phyloP scores from a whole-genome alignment of 2,113 vertebrate genomes.

The Pangasianodon gigas region DNA sequence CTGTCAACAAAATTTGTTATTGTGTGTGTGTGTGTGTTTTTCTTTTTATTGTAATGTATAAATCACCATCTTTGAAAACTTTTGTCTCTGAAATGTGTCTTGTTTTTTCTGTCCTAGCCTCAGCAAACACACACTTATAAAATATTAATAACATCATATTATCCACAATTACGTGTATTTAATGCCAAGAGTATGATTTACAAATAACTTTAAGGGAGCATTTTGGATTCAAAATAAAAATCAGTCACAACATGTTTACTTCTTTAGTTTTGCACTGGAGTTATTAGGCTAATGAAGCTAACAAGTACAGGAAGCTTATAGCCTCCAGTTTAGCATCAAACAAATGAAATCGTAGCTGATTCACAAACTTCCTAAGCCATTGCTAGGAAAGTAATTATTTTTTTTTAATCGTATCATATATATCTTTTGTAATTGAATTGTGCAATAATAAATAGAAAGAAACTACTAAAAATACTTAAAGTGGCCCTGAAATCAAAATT shows the following conservation, averaged over 20 bases:
- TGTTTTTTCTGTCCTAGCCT: not conserved
- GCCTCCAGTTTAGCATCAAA: not conserved
- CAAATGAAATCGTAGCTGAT: not conserved
- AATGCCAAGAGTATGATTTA: not conserved
- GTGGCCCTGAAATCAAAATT: not conserved
- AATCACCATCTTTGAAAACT: not conserved
- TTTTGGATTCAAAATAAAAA: not conserved
- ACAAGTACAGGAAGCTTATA: not conserved
- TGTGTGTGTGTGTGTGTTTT: not conserved
- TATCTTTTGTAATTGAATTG: not conserved
- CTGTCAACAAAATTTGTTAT: not conserved
- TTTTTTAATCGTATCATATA: not conserved
- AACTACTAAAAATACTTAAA: not conserved
- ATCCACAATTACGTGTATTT: not conserved
- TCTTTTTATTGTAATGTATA: not conserved
- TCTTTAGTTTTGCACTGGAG: not conserved
- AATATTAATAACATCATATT: not conserved
- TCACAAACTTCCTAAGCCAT: no score
- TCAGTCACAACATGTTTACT: not conserved
- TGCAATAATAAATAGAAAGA: not conserved
- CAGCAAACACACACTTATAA: not conserved
- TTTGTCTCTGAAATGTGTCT: not conserved
- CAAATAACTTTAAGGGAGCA: not conserved
- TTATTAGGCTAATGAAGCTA: not conserved
- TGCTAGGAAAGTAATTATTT: not conserved